Evolutionary conservation across 2,797 vertebrate genomes (phyloP).

Genomic region (Galagoides demidoff): DNA sequence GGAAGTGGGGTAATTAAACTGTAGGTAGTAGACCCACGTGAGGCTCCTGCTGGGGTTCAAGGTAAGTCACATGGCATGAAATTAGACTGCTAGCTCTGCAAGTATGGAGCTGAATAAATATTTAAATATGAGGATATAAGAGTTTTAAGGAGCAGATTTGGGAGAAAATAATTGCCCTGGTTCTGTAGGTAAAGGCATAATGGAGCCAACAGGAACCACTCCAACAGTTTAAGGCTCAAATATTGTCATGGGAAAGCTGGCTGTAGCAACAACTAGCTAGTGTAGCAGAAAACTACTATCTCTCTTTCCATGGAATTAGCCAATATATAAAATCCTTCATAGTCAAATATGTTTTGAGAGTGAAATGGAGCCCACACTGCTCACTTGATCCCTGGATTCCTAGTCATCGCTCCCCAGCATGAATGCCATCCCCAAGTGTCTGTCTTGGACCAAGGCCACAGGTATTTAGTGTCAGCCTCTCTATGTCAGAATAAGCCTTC

Average conservation of each 20-base stretch:
- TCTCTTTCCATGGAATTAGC: background rate
- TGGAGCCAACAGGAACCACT: background rate
- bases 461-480: background rate
- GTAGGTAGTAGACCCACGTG: background rate
- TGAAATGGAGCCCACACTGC: background rate
- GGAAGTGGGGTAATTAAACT: background rate
- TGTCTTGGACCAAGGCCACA: background rate
- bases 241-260: background rate
- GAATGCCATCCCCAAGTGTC: rapidly evolving
- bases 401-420: background rate
- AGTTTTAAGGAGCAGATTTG: background rate
- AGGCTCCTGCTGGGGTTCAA: background rate
- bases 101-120: background rate
- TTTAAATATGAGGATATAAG: background rate
- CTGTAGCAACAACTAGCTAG: background rate
- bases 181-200: background rate
- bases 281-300: background rate
- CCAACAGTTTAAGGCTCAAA: background rate
- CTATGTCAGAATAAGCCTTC: background rate
- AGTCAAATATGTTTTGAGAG: background rate
- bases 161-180: background rate
- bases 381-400: background rate
- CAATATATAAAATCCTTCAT: background rate
- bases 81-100: background rate
- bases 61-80: background rate